Evolutionary conservation across 2,888 invertebrate species (phyloP).

Genomic region (Parnassius mnemosyne): DNA sequence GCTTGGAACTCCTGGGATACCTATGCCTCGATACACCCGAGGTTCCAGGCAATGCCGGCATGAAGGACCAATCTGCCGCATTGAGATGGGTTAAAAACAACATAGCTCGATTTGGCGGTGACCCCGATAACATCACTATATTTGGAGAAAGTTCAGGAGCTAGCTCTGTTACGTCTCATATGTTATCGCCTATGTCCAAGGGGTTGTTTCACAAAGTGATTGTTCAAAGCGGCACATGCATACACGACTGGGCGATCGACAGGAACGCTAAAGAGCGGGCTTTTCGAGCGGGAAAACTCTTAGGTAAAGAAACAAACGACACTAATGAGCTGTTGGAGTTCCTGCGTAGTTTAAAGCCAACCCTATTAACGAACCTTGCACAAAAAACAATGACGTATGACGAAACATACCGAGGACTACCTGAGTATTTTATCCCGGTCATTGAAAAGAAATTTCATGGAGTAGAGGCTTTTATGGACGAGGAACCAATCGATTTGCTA

Average conservation of each 20-base stretch:
- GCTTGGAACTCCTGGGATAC: constrained; percentile 51
- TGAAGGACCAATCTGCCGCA: constrained; percentile 62
- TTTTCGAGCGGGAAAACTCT: constrained; percentile 46
- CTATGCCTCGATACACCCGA: constrained; percentile 51
- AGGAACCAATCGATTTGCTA: constrained; percentile 45
- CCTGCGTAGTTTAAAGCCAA: constrained; percentile 46
- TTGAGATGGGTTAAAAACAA: constrained; percentile 56
- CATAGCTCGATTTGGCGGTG: constrained; percentile 56
- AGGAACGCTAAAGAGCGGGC: constrained; percentile 47
- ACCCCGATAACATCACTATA: constrained; percentile 57
- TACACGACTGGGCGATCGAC: constrained; percentile 50
- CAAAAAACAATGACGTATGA: constrained; percentile 45
- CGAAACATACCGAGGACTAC: constrained; percentile 48
- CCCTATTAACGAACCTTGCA: constrained; percentile 43
- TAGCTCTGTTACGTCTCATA: constrained; percentile 55
- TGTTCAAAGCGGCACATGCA: constrained; percentile 57
- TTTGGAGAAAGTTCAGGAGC: constrained; percentile 70
- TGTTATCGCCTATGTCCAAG: constrained; percentile 62
- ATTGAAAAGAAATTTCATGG: constrained; percentile 50
- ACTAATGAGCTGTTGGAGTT: constrained; percentile 45
- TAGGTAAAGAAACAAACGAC: constrained; percentile 53
- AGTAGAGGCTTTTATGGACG: constrained; percentile 47
- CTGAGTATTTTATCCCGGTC: constrained; percentile 53
- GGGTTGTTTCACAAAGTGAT: constrained; percentile 64
- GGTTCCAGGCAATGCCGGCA: constrained; percentile 62